Percentiles rank a stretch among this genome's conserved stretches.
Evolutionary conservation across 2,113 vertebrate species (phyloP).

Genomic region (Calyptomena viridis): DNA sequence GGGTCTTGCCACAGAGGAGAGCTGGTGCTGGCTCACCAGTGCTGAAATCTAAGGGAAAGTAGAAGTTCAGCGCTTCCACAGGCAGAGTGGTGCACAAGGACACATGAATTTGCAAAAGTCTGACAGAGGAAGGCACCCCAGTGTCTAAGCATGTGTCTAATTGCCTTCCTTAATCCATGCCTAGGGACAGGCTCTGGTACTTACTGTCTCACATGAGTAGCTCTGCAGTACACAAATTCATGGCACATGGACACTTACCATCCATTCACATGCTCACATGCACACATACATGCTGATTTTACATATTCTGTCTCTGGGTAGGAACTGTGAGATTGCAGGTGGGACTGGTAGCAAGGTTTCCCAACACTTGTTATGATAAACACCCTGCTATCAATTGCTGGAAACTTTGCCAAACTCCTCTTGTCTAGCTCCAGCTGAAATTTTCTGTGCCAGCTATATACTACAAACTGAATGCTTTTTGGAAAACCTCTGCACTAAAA

Average conservation of each 20-base stretch:
- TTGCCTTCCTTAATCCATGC: background rate
- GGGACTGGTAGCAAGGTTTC: background rate
- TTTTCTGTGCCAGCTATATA: background rate
- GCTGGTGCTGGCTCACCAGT: fast-evolving
- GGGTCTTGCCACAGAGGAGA: background rate
- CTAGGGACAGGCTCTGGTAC: background rate
- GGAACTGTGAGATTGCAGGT: background rate
- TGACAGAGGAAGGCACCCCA: background rate
- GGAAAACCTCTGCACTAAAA: background rate
- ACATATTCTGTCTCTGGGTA: background rate
- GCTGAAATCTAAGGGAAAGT: background rate
- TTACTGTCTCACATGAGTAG: background rate
- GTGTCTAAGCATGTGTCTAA: background rate
- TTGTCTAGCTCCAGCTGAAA: slow-evolving; percentile 24
- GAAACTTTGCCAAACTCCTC: slow-evolving; percentile 30
- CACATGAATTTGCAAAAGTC: background rate
- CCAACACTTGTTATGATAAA: background rate
- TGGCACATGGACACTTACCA: fast-evolving
- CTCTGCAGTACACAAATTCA: background rate
- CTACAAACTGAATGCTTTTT: background rate
- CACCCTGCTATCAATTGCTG: background rate
- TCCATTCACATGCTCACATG: background rate
- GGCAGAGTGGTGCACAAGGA: background rate
- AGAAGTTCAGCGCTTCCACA: background rate
- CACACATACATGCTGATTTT: background rate